A percentile compares a stretch with the other conserved stretches of the same genome.
phyloP scores from a whole-genome alignment of 2,113 vertebrate genomes.

The Geococcyx californianus region DNA sequence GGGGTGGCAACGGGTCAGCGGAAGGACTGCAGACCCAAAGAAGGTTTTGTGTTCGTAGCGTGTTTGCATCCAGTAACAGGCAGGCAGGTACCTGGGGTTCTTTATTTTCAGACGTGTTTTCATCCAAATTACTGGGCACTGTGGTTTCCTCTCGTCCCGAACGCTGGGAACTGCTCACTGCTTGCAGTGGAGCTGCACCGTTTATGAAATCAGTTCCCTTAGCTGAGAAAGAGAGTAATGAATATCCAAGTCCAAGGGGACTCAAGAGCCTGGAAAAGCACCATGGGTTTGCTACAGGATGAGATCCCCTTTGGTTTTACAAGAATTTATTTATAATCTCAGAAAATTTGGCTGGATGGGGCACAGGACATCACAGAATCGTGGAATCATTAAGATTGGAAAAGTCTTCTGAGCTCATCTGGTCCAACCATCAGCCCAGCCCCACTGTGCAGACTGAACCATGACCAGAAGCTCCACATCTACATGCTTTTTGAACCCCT shows the following conservation, averaged over 20 bases:
- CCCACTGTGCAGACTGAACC: too few species aligned
- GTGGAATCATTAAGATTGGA: too few species aligned
- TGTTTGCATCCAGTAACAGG: background rate
- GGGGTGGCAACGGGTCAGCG: accelerated
- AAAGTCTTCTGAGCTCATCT: too few species aligned
- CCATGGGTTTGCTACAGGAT: background rate
- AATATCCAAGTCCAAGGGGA: background rate
- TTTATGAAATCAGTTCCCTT: background rate
- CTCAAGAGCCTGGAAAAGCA: background rate
- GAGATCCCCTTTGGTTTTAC: background rate
- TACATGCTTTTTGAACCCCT: too few species aligned
- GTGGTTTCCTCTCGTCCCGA: background rate
- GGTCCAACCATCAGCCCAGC: too few species aligned
- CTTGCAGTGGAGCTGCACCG: accelerated
- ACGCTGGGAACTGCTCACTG: accelerated
- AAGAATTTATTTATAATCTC: background rate
- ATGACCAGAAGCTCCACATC: too few species aligned
- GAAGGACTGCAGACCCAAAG: background rate
- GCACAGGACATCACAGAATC: background rate
- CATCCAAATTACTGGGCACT: accelerated
- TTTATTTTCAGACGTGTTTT: background rate
- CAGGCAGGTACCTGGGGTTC: background rate
- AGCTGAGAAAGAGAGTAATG: background rate
- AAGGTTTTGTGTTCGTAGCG: accelerated
- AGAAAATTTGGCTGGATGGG: background rate